Percentiles rank a stretch among this genome's conserved stretches.
Evolutionary conservation across 2,797 vertebrate genomes (phyloP).

Genomic region (Pseudochirops corinnae): DNA sequence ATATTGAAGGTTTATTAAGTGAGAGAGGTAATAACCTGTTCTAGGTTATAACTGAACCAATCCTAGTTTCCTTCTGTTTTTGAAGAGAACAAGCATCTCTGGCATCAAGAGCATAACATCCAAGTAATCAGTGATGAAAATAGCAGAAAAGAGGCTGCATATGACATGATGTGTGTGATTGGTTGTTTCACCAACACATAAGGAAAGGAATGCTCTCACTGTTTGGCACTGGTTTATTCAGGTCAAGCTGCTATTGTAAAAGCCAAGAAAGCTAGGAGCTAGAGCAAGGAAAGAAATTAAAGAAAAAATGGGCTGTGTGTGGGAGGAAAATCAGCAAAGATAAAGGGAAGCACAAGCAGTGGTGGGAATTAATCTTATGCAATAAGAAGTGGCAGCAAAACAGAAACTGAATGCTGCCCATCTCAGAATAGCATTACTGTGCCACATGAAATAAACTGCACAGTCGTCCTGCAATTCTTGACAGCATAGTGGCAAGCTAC

Average conservation of each 20-base stretch:
- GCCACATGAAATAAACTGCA: neutral
- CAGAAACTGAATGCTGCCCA: neutral
- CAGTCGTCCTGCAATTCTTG: neutral
- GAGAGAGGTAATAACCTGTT: too few relatives aligned
- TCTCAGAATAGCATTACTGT: neutral
- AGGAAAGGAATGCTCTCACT: neutral
- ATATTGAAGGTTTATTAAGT: neutral
- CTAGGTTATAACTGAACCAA: neutral
- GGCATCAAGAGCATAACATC: conserved; percentile 10
- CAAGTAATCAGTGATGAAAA: conserved; percentile 27
- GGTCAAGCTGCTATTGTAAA: conserved; percentile 34
- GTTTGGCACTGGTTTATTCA: neutral
- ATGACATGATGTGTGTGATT: conserved; percentile 12
- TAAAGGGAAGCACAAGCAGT: neutral
- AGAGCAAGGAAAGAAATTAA: neutral
- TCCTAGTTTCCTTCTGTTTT: conserved; percentile 5
- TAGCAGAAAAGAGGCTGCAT: conserved; percentile 35
- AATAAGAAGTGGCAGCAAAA: neutral
- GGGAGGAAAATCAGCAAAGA: neutral
- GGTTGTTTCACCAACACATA: neutral
- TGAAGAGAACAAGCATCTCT: conserved; percentile 2
- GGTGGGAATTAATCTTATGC: neutral
- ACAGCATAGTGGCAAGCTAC: neutral
- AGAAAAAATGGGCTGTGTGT: neutral
- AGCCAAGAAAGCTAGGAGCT: conserved; percentile 31